Base-by-base conservation (phyloP, 2,113 vertebrate species). In the Fulmarus glacialis region DNA sequence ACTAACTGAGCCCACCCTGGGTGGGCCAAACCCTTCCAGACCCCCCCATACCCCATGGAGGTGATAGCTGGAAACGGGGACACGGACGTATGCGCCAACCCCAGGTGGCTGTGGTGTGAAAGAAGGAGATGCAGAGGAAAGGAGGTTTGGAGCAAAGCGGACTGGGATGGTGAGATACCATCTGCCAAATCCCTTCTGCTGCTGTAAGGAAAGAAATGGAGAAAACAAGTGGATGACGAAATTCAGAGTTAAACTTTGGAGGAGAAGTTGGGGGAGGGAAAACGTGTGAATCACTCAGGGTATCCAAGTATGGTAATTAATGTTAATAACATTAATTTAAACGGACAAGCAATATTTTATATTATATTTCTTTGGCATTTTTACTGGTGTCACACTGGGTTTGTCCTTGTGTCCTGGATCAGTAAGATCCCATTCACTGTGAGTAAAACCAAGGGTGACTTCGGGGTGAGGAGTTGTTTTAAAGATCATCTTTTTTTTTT, bases 281-380 rank as follows among this genome's bases (percentile, higher is more conserved):
- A 50, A 72, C 0, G 21, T 32, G 82, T 78, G 94, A 95, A 82
- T 92, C 66, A 84, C 42, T 75, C 79, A 11, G 47, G 18, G 42
- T 55, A 60, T 88, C 70, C 29, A 59, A 94, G 91, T 56, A 64
- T 40, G 71, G 89, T 94, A 92, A 90, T 96, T 89, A 89, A 94
- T 86, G 91, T 71, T 96, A 94, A 96, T 87, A 84, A 71, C 79
- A 78, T 71, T 93, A 93, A 95, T 97, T 94, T 94, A 84, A 97
- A 81, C 8, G 23, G 97, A 94, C 94, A 89, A 95, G 96, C 58
- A 77, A 82, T 95, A 94, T 94, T 97, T 97, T 96, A 96, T 50
- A 45, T 64, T 48, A 3, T 32, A 42, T 32, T 77, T 94, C 96
- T 67, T 90, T 93, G 94, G 89, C 92, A 47, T 77, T 97, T 97